These are phyloP conservation scores for Oithona nana DNA, from an alignment of 2,888 invertebrate genomes.

Conservation along the genomic window DNA sequence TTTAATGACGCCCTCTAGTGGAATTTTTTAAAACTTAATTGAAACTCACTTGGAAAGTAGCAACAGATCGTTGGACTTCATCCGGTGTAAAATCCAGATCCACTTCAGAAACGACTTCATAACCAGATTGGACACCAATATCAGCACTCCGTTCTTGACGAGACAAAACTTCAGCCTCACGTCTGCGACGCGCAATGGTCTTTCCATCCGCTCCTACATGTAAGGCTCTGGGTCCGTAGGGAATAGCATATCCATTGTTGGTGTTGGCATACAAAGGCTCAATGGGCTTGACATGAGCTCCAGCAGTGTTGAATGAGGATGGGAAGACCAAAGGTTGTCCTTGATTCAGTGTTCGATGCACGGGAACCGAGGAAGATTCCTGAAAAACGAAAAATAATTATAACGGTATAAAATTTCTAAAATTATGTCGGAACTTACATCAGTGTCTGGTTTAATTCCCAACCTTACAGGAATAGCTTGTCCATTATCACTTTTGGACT, in stretches of 20 bases:
- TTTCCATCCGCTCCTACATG: not conserved
- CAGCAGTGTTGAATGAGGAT: not conserved
- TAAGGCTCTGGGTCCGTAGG: constrained; percentile 51
- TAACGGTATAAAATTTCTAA: not conserved
- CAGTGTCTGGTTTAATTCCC: not conserved
- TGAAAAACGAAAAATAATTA: no score
- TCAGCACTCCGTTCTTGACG: constrained; percentile 18
- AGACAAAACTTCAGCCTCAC: not conserved
- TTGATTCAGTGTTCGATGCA: constrained; percentile 4
- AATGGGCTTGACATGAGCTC: not conserved
- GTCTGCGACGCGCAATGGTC: not conserved
- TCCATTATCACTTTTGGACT: no score
- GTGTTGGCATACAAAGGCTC: not conserved
- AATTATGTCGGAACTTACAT: not conserved
- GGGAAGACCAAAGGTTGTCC: constrained; percentile 11
- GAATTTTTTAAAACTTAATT: not conserved
- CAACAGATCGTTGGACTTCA: constrained; percentile 18
- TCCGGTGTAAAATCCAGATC: constrained; percentile 67
- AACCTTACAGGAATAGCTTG: constrained; percentile 8
- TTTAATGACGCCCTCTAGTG: not conserved
- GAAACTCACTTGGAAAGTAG: constrained; percentile 5
- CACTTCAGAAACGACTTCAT: constrained; percentile 76
- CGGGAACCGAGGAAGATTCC: constrained; percentile 7
- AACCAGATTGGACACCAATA: constrained; percentile 65
- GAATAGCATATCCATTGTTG: constrained; percentile 33